Percentiles rank a stretch among this genome's conserved stretches.
Evolutionary conservation across 2,888 invertebrate genomes (phyloP).

Genomic region (Ariolimax columbianus): DNA sequence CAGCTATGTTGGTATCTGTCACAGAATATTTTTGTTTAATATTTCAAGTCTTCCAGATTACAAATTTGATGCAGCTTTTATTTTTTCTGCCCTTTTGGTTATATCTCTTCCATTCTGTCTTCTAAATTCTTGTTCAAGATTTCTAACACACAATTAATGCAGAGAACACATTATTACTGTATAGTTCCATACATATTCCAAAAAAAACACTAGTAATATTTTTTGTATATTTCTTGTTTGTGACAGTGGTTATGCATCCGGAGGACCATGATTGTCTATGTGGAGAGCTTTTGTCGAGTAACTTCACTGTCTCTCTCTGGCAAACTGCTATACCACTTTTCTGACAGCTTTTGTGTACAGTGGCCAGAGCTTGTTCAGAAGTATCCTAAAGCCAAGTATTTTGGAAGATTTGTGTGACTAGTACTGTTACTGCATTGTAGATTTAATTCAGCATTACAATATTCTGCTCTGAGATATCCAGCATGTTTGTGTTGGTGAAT

Average conservation of each 20-base stretch:
- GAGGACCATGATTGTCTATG: conserved; percentile 88
- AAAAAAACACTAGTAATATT: too few species aligned
- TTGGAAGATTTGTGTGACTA: conserved; percentile 84
- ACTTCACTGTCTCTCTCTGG: conserved; percentile 92
- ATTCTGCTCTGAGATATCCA: too few species aligned
- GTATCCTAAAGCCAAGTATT: conserved; percentile 86
- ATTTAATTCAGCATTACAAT: too few species aligned
- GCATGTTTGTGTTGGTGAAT: not conserved
- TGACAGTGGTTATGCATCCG: conserved; percentile 81
- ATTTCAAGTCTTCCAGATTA: too few species aligned
- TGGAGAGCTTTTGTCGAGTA: conserved; percentile 97
- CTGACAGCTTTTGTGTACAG: conserved; percentile 93
- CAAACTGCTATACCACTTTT: conserved; percentile 88
- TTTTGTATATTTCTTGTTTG: conserved; percentile 29
- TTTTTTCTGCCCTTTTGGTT: too few species aligned
- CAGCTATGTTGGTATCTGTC: too few species aligned
- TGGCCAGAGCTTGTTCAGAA: conserved; percentile 88
- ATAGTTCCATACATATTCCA: too few species aligned
- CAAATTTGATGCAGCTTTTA: too few species aligned
- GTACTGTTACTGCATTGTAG: not conserved
- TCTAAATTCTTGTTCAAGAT: too few species aligned
- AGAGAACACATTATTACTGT: too few species aligned
- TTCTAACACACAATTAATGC: not conserved
- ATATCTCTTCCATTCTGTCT: too few species aligned
- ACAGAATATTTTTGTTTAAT: too few species aligned